phyloP scores from a whole-genome alignment of 2,113 vertebrate species.

The Lophotis ruficrista region DNA sequence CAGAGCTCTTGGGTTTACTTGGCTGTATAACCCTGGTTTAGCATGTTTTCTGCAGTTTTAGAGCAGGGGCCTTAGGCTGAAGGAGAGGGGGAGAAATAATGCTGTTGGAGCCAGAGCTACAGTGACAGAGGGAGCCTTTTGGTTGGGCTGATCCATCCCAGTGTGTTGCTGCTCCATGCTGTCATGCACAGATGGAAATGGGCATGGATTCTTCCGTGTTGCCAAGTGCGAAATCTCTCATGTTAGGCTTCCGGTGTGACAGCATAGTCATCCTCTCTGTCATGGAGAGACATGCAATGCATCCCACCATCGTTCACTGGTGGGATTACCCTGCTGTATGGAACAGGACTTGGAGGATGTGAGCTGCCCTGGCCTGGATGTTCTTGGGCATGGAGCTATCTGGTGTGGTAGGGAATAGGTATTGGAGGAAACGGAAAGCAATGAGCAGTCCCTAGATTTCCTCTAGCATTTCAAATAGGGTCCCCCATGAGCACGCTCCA shows the following conservation, averaged over 20 bases:
- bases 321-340: background rate
- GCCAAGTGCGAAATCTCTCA: background rate
- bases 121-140: background rate
- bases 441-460: background rate
- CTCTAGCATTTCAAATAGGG: background rate
- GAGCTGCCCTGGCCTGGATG: background rate
- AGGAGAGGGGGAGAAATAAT: background rate
- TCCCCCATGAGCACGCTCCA: background rate
- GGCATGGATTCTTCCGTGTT: accelerated
- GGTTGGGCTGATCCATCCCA: background rate
- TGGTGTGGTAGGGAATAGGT: background rate
- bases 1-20: background rate
- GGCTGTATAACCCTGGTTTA: background rate
- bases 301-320: background rate
- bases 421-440: background rate
- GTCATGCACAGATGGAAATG: background rate
- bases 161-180: background rate
- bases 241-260: background rate
- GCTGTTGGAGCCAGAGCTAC: background rate
- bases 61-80: background rate
- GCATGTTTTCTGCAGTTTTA: background rate
- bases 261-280: background rate
- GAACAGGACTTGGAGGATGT: background rate
- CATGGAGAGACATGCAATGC: background rate
- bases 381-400: background rate